Percentiles rank a stretch among this genome's conserved stretches.
Conservation (phyloP, 2,888 invertebrate species). For the Tinea pellionella region DNA sequence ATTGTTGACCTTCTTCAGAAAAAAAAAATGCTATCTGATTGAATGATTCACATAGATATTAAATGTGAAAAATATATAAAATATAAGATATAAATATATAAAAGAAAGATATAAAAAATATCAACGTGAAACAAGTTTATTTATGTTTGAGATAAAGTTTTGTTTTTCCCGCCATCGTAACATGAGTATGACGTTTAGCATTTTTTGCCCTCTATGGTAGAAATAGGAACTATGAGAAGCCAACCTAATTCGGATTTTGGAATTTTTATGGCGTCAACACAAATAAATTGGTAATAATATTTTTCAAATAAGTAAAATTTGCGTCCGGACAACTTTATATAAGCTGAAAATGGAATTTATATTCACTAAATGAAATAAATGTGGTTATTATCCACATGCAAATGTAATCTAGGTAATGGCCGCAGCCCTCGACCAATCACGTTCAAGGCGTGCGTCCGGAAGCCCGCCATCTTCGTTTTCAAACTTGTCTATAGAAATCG, state of each 20-base stretch:
- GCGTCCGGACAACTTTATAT: not conserved
- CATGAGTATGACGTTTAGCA: too few relatives aligned
- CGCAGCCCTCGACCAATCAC: slow-evolving; percentile 47
- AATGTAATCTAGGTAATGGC: slow-evolving; percentile 36
- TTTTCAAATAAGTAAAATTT: not conserved
- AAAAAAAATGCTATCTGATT: too few relatives aligned
- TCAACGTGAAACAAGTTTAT: slow-evolving; percentile 22
- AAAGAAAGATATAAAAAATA: not conserved
- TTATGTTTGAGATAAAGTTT: slow-evolving; percentile 6
- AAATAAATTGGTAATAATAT: not conserved
- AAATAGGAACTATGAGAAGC: slow-evolving; percentile 32
- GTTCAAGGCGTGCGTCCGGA: slow-evolving; percentile 39
- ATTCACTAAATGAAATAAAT: not conserved
- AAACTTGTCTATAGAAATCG: slow-evolving; percentile 70
- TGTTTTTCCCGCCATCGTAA: slow-evolving; percentile 46
- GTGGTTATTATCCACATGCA: slow-evolving; percentile 38
- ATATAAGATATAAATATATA: too few relatives aligned
- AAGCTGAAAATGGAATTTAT: not conserved
- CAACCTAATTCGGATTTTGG: not conserved
- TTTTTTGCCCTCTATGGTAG: slow-evolving; percentile 17
- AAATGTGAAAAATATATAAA: too few relatives aligned
- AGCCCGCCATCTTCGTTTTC: slow-evolving; percentile 86
- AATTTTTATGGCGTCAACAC: not conserved
- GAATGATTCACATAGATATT: too few relatives aligned
- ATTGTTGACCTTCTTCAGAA: too few relatives aligned